Base-by-base conservation (phyloP, 2,888 invertebrate species). In the Eupeodes latifasciatus region DNA sequence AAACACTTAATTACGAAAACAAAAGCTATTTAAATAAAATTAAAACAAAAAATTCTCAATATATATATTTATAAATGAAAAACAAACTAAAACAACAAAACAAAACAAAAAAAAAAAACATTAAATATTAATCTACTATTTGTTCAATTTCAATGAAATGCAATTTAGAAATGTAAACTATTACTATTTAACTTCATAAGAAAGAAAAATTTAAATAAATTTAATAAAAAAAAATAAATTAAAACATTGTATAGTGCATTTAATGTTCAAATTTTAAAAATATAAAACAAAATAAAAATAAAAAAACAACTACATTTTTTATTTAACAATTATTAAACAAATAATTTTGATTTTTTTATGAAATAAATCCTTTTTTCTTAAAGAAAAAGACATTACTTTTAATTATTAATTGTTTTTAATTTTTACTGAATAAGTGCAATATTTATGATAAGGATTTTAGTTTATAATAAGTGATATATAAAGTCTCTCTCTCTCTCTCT, bases 101-200 rank as follows among this genome's bases (percentile, higher is more conserved):
- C 14, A 71, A 71, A 72, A 64, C 49, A 81, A 19, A 59, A 19
- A 16, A 59, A 19, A 16, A 10, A 62, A 11, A 57, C 4, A 14
- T 12, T 36, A 47, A 14, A 71, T 71, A 85, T 74, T 82, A 79
- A 83, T 87, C 83, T 83, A 84, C 88, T 81, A 79, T 89, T 85
- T 85, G 89, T 89, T 89, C 85, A 85, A 89, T 89, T 89, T 89
- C 89, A 89, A 82, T 85, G 82, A 89, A 89, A 85, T 85, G 89
- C 89, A 89, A 85, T 89, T 89, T 85, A 89, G 81, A 85, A 76
- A 85, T 59, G 51, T 80, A 76, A 79, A 88, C 59, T 72, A 72
- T 72, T 44, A 77, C 74, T 75, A 40, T 40, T 7, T 40, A 78
- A 81, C 71, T 59, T 40, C 81, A 64, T 81, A 79, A 79, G 78